Base-by-base conservation (phyloP, 2,113 vertebrate genomes). In the Sardina pilchardus region DNA sequence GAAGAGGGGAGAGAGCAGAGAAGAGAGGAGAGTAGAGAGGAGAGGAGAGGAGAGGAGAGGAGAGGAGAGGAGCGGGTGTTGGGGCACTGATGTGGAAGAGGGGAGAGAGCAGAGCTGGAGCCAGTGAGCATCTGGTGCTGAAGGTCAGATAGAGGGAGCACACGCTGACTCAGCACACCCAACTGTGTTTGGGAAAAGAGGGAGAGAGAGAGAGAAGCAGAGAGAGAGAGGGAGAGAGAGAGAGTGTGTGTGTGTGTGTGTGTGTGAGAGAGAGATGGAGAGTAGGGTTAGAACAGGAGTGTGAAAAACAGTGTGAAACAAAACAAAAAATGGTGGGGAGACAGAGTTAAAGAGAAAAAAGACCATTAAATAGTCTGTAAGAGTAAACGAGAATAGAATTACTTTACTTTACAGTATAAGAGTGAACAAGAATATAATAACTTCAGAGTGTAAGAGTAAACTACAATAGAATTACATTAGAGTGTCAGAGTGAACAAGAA, bases 71-170 rank as follows among this genome's bases (percentile, higher is more conserved):
- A 39, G 17, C 34, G 3, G 83, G 34, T 6, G 63, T 50, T 83
- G 17, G 83, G 39, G 80, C 1, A 1, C 16, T 21, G 43, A 81
- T 34, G 82, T 12, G 59, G 53, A 34, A 48, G 14, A 71, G 43
- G 47, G 43, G 47, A 2, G 34, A n/a, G n/a, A n/a, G n/a, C n/a
- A n/a, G 24, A 80, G 30, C 21, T 1, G 16, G 7, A 42, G 83
- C n/a, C 53, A 67, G 83, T 90, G 87, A 92, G 91, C 91, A 94
- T 92, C 90, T 91, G 59, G 93, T 90, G 88, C 90, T 87, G 89
- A 94, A 94, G 94, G 93, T 95, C 94, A 94, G 86, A 30, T 48
- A 88, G 83, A 91, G 86, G 82, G 59, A 67, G 59, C 91, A 93
- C 92, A 81, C 90, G 93, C 90, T 87, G 87, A 82, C 82, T 93